A percentile compares a stretch with the other conserved stretches of the same genome.
phyloP scores from a whole-genome alignment of 2,113 vertebrate genomes.

The Opisthocomus hoazin region DNA sequence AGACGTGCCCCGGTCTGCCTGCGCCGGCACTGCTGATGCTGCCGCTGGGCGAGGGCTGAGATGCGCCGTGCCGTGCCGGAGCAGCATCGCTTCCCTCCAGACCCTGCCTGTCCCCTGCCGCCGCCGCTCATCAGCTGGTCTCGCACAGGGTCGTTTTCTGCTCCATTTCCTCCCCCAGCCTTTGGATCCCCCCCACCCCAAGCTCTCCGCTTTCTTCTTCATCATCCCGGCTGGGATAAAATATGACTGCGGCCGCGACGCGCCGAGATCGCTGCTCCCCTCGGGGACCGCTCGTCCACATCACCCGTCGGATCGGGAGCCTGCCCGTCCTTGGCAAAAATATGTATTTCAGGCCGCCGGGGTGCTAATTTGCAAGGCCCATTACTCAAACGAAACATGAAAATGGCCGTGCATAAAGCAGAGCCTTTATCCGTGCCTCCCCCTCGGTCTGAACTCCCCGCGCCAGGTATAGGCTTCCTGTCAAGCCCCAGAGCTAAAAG shows the following conservation, averaged over 20 bases:
- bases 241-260: slow-evolving; percentile 45
- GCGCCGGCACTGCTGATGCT: background rate
- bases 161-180: slow-evolving; percentile 60
- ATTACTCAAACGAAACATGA: slow-evolving; percentile 77
- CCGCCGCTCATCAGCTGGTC: background rate
- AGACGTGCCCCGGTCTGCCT: accelerated
- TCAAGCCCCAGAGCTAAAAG: slow-evolving; percentile 66
- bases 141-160: slow-evolving; percentile 51
- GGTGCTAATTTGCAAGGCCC: slow-evolving; percentile 78
- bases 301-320: slow-evolving; percentile 69
- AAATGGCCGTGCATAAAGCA: slow-evolving; percentile 56
- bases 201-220: slow-evolving; percentile 44
- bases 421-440: slow-evolving; percentile 53
- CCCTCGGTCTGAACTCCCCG: background rate
- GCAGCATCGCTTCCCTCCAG: background rate
- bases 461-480: slow-evolving; percentile 66
- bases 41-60: accelerated
- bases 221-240: slow-evolving; percentile 54
- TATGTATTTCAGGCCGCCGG: slow-evolving; percentile 69
- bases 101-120: background rate
- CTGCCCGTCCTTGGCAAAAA: slow-evolving; percentile 69
- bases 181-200: background rate
- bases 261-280: slow-evolving; percentile 50
- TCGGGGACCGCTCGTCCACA: slow-evolving; percentile 45
- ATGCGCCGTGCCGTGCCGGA: background rate